phyloP scores from a whole-genome alignment of 2,113 vertebrate genomes.

The Tyto alba region DNA sequence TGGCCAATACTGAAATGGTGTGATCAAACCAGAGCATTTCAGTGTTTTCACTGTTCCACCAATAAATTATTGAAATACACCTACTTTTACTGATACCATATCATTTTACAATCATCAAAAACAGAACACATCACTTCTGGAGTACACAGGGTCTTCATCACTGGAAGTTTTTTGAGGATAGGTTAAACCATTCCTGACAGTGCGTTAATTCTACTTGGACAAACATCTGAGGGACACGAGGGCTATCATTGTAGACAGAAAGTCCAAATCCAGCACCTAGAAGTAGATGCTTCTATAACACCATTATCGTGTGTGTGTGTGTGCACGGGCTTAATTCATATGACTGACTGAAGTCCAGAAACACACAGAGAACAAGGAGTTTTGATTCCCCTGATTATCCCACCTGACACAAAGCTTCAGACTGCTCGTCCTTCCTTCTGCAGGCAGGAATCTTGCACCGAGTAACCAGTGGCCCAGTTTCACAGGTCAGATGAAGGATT shows the following conservation, averaged over 20 bases:
- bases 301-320: not conserved
- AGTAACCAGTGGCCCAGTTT: not conserved
- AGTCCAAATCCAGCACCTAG: not conserved
- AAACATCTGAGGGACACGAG: not conserved
- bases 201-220: not conserved
- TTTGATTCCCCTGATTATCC: not conserved
- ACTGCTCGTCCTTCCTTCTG: not conserved
- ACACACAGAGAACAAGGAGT: not conserved
- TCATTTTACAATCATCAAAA: not conserved
- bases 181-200: not conserved
- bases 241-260: not conserved
- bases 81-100: not conserved
- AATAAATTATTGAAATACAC: not conserved
- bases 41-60: not conserved
- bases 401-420: not conserved
- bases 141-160: not conserved
- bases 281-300: not conserved
- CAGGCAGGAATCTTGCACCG: not conserved
- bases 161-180: not conserved
- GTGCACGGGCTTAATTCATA: not conserved
- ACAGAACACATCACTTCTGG: not conserved
- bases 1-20: not conserved
- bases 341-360: not conserved
- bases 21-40: not conserved
- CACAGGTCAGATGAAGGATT: not conserved